These are phyloP conservation scores for Hyphantria cunea DNA, from an alignment of 1,140 invertebrate species.

Conservation along the genomic window DNA sequence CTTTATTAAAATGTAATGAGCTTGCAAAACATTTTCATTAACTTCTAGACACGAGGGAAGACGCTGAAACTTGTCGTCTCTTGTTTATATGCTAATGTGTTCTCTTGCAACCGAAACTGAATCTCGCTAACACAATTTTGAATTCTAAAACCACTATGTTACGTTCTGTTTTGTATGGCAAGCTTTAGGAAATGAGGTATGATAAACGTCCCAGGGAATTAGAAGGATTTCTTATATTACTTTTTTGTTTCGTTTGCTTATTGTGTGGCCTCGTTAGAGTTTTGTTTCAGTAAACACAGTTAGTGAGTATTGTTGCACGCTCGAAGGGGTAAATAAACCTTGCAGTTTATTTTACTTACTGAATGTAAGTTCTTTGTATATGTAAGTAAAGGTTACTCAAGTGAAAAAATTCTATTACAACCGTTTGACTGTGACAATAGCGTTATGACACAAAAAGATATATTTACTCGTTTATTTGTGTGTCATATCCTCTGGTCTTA, in stretches of 20 bases:
- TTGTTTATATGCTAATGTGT: conserved; percentile 62
- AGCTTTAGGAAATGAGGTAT: neutral
- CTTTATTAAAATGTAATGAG: conserved; percentile 46
- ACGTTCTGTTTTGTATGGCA: conserved; percentile 2
- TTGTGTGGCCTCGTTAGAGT: conserved; percentile 4
- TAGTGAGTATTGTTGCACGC: no score
- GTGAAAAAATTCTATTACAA: no score
- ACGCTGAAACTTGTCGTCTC: conserved; percentile 42
- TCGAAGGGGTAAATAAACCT: no score
- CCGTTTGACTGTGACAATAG: no score
- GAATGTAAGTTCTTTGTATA: no score
- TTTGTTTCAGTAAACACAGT: neutral
- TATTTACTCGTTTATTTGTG: no score
- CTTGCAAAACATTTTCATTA: conserved; percentile 52
- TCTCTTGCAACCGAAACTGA: conserved; percentile 33
- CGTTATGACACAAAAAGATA: no score
- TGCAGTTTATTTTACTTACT: no score
- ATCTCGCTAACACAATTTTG: conserved; percentile 20
- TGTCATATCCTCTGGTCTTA: no score
- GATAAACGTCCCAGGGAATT: conserved; percentile 15
- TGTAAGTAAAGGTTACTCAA: no score
- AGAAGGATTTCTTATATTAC: conserved; percentile 15
- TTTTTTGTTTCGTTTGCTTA: conserved; percentile 10
- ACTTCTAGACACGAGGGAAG: conserved; percentile 41
- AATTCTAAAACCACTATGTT: conserved; percentile 11